Base-by-base conservation (phyloP, 92 coral and sea anemone genomes). In the Siderastrea radians region DNA sequence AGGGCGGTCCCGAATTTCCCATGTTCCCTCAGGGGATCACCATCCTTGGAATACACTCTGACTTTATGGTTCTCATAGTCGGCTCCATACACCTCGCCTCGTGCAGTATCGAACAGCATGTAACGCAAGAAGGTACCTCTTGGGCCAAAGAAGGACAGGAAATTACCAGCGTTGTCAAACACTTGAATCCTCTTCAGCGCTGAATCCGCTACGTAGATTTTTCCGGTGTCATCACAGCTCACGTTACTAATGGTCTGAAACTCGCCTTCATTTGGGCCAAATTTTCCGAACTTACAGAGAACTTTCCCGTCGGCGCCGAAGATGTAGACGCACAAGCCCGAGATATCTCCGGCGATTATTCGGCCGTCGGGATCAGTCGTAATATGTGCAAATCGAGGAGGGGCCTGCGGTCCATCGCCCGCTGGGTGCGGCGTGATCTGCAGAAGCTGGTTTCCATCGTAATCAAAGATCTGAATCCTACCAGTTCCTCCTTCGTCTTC, bases 391-490 rank as follows among this genome's bases (percentile, higher is more conserved):
- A 95, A 82, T 5, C 72, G 70, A 26, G 94, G 91, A 26, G 54
- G 5, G 0, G 49, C 69, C 2, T 81, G 85, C 11, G 79, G 55
- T 3, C n/a, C 68, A 26, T 59, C 57, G 49, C 78, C 57, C 59
- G 87, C 78, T 59, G 71, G 87, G n/a, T 16, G 63, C 14, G 62
- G 62, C 45, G 71, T 63, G 55, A 96, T 83, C 58, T 80, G 75
- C 78, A 91, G 87, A 53, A 88, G 86, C 53, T 78, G 86, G 47
- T 94, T 96, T 53, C 94, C 99, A 65, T 94, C 91, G 79, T 87
- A 86, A 78, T 97, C 93, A 78, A 95, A 97, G 49, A 88, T 83
- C 48, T 93, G 96, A 71, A 97, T 90, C 49, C 98, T 90, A 54
- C 96, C 90, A 11, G 60, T 70, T 13, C 88, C 96, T 1, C 87